Conservation (phyloP, 2,797 vertebrate genomes). For the Alfaro cultratus region DNA sequence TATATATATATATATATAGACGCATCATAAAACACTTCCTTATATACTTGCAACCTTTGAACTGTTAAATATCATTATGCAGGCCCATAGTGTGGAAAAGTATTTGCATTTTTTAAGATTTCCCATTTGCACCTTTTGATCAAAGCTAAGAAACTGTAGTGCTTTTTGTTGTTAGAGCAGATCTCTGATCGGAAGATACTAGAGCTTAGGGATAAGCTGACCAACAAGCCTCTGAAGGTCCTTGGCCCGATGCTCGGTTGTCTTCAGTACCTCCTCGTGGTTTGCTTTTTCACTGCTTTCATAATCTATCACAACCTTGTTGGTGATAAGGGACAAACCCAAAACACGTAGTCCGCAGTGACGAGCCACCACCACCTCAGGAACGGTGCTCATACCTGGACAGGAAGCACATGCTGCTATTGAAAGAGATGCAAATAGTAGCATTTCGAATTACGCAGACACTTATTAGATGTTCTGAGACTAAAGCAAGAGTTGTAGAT, state of each 20-base stretch:
- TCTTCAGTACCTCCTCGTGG: constrained; percentile 83
- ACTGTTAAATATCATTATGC: not conserved
- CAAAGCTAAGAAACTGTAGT: not conserved
- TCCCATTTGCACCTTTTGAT: constrained; percentile 6
- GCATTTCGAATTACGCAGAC: not conserved
- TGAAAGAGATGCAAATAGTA: not conserved
- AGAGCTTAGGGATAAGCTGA: constrained; percentile 66
- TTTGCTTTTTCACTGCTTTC: constrained; percentile 72
- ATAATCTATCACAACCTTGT: constrained; percentile 84
- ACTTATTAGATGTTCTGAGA: not conserved
- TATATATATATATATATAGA: not conserved
- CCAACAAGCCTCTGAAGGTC: constrained; percentile 78
- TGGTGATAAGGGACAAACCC: constrained; percentile 89
- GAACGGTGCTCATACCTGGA: constrained; percentile 89
- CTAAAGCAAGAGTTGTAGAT: not conserved
- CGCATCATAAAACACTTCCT: not conserved
- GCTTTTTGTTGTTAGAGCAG: not conserved
- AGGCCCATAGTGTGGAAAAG: not conserved
- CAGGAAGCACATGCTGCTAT: not conserved
- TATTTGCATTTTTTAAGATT: not conserved
- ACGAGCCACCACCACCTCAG: constrained; percentile 87
- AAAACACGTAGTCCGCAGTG: constrained; percentile 87
- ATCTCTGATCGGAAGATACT: constrained; percentile 11
- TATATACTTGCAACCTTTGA: not conserved
- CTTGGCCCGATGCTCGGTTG: constrained; percentile 60